These are phyloP conservation scores for Rhinolophus ferrumequinum DNA, from an alignment of 2,113 vertebrate genomes.

Conservation along the genomic window DNA sequence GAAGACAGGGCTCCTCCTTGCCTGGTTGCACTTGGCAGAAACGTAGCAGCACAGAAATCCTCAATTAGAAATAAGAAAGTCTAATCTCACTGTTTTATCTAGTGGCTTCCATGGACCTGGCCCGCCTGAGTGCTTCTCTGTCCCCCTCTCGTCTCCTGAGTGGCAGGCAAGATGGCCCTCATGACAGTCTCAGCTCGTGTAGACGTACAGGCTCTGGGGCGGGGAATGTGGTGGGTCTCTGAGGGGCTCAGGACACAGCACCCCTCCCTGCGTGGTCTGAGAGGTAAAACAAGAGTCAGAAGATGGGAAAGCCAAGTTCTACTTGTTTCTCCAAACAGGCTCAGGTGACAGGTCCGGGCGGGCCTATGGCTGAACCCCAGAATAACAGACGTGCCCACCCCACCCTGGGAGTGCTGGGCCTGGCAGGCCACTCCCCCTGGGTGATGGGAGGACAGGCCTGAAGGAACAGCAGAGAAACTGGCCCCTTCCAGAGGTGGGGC, in stretches of 20 bases:
- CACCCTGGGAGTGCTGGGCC: no score
- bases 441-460: neutral
- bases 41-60: conserved; percentile 39
- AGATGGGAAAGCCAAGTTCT: neutral
- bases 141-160: no score
- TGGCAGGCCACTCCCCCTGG: accelerated
- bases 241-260: neutral
- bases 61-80: neutral
- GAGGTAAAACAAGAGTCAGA: neutral
- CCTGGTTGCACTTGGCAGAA: neutral
- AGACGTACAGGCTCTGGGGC: neutral
- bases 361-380: neutral
- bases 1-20: neutral
- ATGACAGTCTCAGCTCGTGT: accelerated
- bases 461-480: neutral
- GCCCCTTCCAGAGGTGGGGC: neutral
- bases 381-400: accelerated
- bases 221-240: accelerated
- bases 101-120: neutral
- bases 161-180: neutral
- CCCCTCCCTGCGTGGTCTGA: neutral
- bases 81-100: neutral
- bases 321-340: neutral
- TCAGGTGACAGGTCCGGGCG: neutral
- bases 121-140: accelerated